phyloP scores from a whole-genome alignment of 2,797 vertebrate species.

The Lutjanus campechanus region DNA sequence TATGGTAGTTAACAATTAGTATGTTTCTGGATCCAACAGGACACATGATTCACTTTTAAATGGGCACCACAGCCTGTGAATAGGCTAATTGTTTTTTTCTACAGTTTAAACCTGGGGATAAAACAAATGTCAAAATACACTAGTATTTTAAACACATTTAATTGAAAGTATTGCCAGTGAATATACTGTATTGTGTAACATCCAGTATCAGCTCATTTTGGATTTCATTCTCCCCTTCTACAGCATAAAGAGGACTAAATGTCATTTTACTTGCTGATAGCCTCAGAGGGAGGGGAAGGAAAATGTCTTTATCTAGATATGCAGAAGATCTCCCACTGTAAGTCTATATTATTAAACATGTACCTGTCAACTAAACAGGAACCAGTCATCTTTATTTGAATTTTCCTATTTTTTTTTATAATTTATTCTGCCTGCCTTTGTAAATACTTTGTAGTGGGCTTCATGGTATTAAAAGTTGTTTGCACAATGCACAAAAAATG shows the following conservation, averaged over 20 bases:
- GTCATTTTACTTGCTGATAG: not conserved
- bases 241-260: not conserved
- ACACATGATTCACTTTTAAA: too few relatives aligned
- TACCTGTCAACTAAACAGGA: not conserved
- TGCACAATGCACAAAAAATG: not conserved
- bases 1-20: too few relatives aligned
- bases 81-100: too few relatives aligned
- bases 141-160: too few relatives aligned
- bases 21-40: too few relatives aligned
- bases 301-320: not conserved
- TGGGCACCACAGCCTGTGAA: too few relatives aligned
- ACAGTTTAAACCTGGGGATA: too few relatives aligned
- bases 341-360: conserved; percentile 7
- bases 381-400: not conserved
- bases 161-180: too few relatives aligned
- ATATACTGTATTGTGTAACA: not conserved
- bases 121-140: too few relatives aligned
- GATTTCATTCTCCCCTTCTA: not conserved
- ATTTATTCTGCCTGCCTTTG: not conserved
- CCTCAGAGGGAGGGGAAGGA: not conserved
- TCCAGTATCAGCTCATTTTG: not conserved
- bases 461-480: not conserved
- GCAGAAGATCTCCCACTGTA: not conserved
- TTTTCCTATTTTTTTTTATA: not conserved
- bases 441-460: not conserved